Evolutionary conservation across 2,797 vertebrate species (phyloP).

Genomic region (Pangasius krempfi): DNA sequence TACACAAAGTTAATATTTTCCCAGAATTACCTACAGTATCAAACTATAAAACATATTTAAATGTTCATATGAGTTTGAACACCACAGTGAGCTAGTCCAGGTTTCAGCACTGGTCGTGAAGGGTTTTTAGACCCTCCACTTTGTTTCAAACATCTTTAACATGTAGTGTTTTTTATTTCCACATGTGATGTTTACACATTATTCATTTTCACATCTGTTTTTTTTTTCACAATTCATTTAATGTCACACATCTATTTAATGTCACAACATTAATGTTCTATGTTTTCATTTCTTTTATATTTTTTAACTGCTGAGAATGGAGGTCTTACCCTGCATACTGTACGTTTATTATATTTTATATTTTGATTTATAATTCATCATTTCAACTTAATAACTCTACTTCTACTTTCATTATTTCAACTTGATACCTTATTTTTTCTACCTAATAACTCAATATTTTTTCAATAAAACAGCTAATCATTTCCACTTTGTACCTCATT

Average conservation of each 20-base stretch:
- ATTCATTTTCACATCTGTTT: too few species aligned
- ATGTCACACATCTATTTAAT: neutral
- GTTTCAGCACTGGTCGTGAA: neutral
- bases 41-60: neutral
- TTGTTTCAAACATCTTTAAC: neutral
- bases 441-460: neutral
- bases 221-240: too few species aligned
- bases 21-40: neutral
- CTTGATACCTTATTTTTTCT: neutral
- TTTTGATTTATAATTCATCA: neutral
- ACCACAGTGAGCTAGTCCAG: neutral
- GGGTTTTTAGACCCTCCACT: neutral
- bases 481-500: neutral
- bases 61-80: neutral
- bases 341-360: neutral
- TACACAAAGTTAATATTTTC: neutral
- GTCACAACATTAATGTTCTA: neutral
- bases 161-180: too few species aligned
- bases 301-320: neutral
- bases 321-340: neutral
- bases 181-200: too few species aligned
- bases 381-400: neutral
- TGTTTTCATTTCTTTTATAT: neutral
- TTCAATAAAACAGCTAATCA: neutral
- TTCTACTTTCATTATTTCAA: too few species aligned